Base-by-base conservation (phyloP, 2,113 vertebrate genomes). In the Macroglossus sobrinus region DNA sequence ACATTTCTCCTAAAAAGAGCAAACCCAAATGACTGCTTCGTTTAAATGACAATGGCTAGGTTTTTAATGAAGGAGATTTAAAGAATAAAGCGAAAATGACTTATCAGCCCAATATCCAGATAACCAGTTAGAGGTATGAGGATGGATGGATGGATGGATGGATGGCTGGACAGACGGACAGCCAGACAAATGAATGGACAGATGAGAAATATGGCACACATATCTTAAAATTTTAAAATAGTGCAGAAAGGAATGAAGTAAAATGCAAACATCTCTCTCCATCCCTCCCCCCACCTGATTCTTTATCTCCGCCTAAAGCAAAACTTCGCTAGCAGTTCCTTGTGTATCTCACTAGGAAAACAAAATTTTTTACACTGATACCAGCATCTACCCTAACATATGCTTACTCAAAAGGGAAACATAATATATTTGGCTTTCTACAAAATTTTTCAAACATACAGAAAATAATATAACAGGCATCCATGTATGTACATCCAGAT, bases 321-420 rank as follows among this genome's bases (percentile, higher is more conserved):
- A 45, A 3, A 43, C 66, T 96, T 80, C 50, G 12, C 69, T 91
- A 96, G 66, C 96, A 96, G 61, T 89, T 96, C 84, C 92, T 12
- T 95, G 96, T 93, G 68, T 69, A 92, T 96, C 92, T 97, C 97
- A 97, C 80, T 94, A 96, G 81, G 91, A 98, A 97, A 97, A 96
- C 95, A 96, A 95, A 66, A 35, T 30, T 68, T 72, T 90, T 92
- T 69, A 90, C 91, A 61, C 94, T 61, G 89, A 71, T 72, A 84
- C 84, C 87, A 91, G 75, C 75, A 30, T 91, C 93, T 16, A 72
- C 40, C 35, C 84, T n/a, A 94, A 95, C 96, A 96, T 96, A 96
- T 94, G 96, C 93, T 97, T 81, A 85, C 94, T 96, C 96, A 93
- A 80, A 96, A 96, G 90, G 97, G 94, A 97, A 96, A 91, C 89